These are phyloP conservation scores for Australoheros scitulus DNA, from an alignment of 2,113 vertebrate genomes.

Conservation along the genomic window DNA sequence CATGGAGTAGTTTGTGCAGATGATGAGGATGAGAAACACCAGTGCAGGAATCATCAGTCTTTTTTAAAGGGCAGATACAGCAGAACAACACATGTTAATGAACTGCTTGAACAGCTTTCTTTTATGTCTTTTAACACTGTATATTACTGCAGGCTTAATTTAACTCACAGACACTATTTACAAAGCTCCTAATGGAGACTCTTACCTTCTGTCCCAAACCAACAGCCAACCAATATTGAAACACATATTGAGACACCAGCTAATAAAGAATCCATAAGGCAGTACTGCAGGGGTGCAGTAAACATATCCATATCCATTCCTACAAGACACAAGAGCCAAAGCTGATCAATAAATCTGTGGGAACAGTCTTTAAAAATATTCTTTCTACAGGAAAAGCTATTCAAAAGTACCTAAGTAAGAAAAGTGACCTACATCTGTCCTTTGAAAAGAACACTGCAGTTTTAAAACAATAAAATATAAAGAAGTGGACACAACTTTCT, in stretches of 20 bases:
- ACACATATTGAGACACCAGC: slow-evolving; percentile 77
- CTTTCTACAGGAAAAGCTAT: neutral
- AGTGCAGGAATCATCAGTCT: slow-evolving; percentile 71
- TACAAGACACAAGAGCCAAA: slow-evolving; percentile 35
- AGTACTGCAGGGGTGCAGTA: slow-evolving; percentile 78
- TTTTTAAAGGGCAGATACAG: neutral
- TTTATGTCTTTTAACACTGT: neutral
- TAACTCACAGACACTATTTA: neutral
- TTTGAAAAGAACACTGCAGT: neutral
- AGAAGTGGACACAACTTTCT: slow-evolving; percentile 63
- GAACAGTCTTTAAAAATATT: neutral
- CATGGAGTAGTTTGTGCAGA: slow-evolving; percentile 74
- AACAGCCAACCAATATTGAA: slow-evolving; percentile 78
- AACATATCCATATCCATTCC: slow-evolving; percentile 74
- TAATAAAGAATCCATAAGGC: slow-evolving; percentile 76
- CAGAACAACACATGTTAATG: neutral
- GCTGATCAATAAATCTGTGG: neutral
- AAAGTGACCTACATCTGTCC: neutral
- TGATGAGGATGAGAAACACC: slow-evolving; percentile 79
- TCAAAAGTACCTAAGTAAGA: neutral
- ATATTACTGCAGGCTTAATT: neutral
- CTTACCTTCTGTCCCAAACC: slow-evolving; percentile 80
- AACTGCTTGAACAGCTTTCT: neutral
- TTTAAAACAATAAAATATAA: neutral
- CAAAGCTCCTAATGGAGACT: neutral